Conservation (phyloP, 2,797 vertebrate species). For the Alfaro cultratus region DNA sequence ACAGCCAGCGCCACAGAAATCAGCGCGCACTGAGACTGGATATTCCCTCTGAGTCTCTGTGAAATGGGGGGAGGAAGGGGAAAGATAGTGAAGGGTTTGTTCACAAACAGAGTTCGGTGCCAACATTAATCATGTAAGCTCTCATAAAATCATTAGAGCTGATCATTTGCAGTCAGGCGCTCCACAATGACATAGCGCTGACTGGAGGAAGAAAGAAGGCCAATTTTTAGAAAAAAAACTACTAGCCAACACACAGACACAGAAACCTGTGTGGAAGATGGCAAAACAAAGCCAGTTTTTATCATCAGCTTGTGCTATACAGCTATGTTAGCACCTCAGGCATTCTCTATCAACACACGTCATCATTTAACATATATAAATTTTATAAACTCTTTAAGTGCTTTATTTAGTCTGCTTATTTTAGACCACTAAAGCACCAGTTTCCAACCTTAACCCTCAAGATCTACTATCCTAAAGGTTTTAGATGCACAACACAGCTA, state of each 20-base stretch:
- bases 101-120: conserved; percentile 67
- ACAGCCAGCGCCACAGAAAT: conserved; percentile 65
- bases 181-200: conserved; percentile 44
- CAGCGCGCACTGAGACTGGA: conserved; percentile 65
- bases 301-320: conserved; percentile 4
- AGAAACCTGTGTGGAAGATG: conserved; percentile 36
- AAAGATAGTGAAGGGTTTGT: conserved; percentile 48
- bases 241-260: conserved; percentile 33
- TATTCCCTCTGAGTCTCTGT: conserved; percentile 56
- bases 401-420: neutral
- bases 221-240: conserved; percentile 46
- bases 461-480: neutral
- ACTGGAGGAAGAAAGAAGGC: conserved; percentile 50
- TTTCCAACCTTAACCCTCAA: neutral
- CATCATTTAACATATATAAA: neutral
- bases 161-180: conserved; percentile 69
- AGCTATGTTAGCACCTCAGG: neutral
- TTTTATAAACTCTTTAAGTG: neutral
- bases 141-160: conserved; percentile 78
- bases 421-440: neutral
- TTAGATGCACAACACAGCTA: neutral
- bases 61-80: conserved; percentile 40
- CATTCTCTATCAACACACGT: conserved; percentile 6
- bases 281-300: neutral
- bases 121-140: conserved; percentile 78